Base-by-base conservation (phyloP, 64 coral and sea anemone genomes). In the Stichodactyla helianthus region DNA sequence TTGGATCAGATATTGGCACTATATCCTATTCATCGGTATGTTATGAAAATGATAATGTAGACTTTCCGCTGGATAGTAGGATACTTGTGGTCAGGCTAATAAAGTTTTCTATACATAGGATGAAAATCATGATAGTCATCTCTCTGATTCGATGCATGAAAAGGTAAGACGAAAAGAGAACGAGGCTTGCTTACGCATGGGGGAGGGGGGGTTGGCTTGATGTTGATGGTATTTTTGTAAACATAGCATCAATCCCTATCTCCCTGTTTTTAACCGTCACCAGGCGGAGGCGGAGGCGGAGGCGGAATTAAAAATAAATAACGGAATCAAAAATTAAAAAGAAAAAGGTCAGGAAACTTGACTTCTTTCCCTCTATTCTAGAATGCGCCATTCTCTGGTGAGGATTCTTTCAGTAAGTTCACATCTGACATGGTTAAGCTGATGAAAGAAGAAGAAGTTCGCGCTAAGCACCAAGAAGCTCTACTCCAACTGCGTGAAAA, bases 321-420 rank as follows among this genome's bases (percentile, higher is more conserved):
- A 5, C 58, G 17, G 13, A 5, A 3, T 60, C 59, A 60, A 60
- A 15, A 5, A 13, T 17, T 60, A 60, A 60, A 60, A 17, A 17
- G 59, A 60, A 1, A 13, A 60, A 60, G 13, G 59, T 60, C 59
- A 60, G 58, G 13, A 60, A 60, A 60, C 59, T 44, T 44, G 35
- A 44, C 35, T 44, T 44, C 62, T 6, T 65, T 65, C 22, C 12
- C n/a, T 31, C 23, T 74, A 0, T 74, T 81, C 52, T 23, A 81
- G 78, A 81, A 81, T 5, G 89, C 86, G 4, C 95, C 92, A 67
- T 99, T 99, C 81, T 90, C 90, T 65, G 91, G 97, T 22, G 97
- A 99, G 55, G 97, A 99, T 86, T 99, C 97, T 7, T 99, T 99
- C 80, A 87, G 83, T 22, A 92, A 99, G 88, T 99, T 99, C 90